Conservation (phyloP, 2,797 vertebrate genomes). For the Acestrorhynchus altus region DNA sequence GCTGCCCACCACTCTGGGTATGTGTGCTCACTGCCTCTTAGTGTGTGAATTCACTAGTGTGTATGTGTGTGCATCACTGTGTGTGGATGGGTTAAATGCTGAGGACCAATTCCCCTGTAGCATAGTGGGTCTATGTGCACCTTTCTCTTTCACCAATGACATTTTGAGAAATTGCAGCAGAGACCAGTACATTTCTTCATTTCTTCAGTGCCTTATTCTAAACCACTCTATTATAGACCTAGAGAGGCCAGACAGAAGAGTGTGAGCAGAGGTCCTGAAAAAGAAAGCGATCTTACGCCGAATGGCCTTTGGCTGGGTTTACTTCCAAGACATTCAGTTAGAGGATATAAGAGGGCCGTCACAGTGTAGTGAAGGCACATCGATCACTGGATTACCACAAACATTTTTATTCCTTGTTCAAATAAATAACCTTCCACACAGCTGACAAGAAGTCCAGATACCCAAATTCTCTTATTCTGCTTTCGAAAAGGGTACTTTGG, state of each 20-base stretch:
- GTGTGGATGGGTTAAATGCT: no score
- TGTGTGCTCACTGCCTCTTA: no score
- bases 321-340: neutral
- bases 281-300: neutral
- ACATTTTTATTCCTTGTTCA: neutral
- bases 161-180: neutral
- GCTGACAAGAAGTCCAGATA: neutral
- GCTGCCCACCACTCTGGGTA: no score
- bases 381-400: neutral
- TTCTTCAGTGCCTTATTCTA: neutral
- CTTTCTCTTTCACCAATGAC: no score
- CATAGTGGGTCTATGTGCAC: no score
- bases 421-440: neutral
- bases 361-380: neutral
- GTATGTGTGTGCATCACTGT: no score
- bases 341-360: neutral
- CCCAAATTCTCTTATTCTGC: neutral
- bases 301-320: neutral
- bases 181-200: neutral
- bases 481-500: neutral
- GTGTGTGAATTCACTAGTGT: no score
- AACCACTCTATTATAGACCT: neutral
- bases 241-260: neutral
- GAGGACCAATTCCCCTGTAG: no score
- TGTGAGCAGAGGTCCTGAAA: neutral